phyloP scores from a whole-genome alignment of 2,113 vertebrate genomes.

The Elephas maximus region DNA sequence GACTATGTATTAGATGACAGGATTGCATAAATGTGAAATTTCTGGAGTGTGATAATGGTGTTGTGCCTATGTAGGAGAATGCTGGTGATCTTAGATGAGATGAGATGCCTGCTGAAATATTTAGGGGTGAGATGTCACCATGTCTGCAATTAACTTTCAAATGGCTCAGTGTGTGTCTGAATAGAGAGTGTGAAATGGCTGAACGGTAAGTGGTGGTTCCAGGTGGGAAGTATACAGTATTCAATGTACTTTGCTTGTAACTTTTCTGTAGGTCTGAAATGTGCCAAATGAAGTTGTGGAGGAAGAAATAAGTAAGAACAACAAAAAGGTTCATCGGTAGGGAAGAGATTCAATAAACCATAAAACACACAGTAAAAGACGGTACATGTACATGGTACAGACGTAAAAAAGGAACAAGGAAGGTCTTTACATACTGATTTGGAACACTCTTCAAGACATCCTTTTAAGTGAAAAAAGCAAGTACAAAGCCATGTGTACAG shows the following conservation, averaged over 20 bases:
- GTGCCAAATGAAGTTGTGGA: slow-evolving; percentile 33
- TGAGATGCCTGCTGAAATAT: neutral
- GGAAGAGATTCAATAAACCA: slow-evolving; percentile 8
- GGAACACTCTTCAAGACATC: neutral
- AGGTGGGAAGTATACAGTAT: neutral
- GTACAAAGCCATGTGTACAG: neutral
- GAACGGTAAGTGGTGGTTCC: neutral
- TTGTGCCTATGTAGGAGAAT: neutral
- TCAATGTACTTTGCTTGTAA: neutral
- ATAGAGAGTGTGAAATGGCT: neutral
- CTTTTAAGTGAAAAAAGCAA: slow-evolving; percentile 32
- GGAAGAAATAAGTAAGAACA: neutral
- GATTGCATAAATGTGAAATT: neutral
- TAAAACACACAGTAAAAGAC: slow-evolving; percentile 16
- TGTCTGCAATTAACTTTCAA: neutral
- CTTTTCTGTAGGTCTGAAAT: slow-evolving; percentile 17
- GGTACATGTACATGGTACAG: neutral
- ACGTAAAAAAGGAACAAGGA: neutral
- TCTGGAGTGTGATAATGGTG: neutral
- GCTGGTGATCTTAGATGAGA: neutral
- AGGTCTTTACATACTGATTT: neutral
- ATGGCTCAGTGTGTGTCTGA: neutral
- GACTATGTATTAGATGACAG: neutral
- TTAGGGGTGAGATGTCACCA: neutral
- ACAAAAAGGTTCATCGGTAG: neutral